phyloP scores from a whole-genome alignment of 2,888 invertebrate species.

The Spodoptera exigua region DNA sequence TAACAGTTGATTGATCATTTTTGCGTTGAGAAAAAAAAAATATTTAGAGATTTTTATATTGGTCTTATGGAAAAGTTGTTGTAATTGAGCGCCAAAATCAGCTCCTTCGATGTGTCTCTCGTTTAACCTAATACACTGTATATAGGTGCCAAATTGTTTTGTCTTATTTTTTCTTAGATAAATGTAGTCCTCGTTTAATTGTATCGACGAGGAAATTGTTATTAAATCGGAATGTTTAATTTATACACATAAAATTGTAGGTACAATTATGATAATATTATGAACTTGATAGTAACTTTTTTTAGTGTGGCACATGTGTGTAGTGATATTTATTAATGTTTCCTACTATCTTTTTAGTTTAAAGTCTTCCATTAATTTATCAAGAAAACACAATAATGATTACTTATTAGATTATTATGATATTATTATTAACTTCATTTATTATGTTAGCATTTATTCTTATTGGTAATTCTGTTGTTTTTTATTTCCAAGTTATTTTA shows the following conservation, averaged over 20 bases:
- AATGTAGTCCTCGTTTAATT: constrained; percentile 41
- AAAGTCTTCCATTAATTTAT: constrained; percentile 45
- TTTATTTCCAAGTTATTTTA: too few species aligned
- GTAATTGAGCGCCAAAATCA: too few species aligned
- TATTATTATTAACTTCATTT: neutral
- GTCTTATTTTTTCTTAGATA: constrained; percentile 31
- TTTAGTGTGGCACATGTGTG: constrained; percentile 17
- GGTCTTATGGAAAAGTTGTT: too few species aligned
- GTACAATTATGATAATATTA: constrained; percentile 1
- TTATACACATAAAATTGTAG: neutral
- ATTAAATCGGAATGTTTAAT: constrained; percentile 44
- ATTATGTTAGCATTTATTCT: too few species aligned
- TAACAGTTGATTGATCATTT: too few species aligned
- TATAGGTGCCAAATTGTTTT: too few species aligned
- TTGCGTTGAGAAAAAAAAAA: too few species aligned
- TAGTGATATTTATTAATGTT: too few species aligned
- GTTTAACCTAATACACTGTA: too few species aligned
- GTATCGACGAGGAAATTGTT: constrained; percentile 49
- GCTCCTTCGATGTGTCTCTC: too few species aligned
- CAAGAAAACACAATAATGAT: constrained; percentile 10
- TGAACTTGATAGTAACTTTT: neutral
- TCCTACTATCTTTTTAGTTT: constrained; percentile 15
- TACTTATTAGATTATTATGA: constrained; percentile 6
- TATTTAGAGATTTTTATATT: too few species aligned
- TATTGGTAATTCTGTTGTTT: too few species aligned